A percentile compares a stretch with the other conserved stretches of the same genome.
Evolutionary conservation across 1,140 invertebrate species (phyloP).

Genomic region (Reticulitermes speratus): DNA sequence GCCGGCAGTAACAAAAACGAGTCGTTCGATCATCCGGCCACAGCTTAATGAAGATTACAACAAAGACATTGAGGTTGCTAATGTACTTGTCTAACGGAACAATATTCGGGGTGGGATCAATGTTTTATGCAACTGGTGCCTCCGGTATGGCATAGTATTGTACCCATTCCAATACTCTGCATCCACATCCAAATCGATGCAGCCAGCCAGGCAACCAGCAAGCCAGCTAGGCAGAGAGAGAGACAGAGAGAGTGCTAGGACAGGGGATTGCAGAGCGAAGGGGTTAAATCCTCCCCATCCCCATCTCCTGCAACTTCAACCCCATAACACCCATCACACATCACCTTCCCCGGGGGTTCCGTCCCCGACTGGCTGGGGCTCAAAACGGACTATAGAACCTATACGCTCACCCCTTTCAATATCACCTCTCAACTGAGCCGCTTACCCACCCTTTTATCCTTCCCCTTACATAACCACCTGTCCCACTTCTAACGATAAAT

Average conservation of each 20-base stretch:
- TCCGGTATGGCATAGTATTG: not conserved
- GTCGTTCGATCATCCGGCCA: not conserved
- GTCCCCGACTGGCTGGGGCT: not conserved
- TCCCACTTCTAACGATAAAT: not conserved
- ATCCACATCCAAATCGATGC: conserved; percentile 15
- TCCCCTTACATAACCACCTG: not conserved
- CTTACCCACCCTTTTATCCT: not conserved
- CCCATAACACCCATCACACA: not conserved
- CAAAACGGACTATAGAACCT: not conserved
- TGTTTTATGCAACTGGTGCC: conserved; percentile 14
- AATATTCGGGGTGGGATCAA: not conserved
- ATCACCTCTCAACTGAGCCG: not conserved
- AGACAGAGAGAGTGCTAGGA: not conserved
- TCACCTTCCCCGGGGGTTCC: conserved; percentile 5
- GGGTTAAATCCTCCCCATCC: not conserved
- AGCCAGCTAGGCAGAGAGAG: not conserved
- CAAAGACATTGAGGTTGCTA: not conserved
- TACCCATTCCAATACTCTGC: conserved; percentile 2
- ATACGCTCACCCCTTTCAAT: not conserved
- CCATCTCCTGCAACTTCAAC: too few species aligned
- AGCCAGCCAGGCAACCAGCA: not conserved
- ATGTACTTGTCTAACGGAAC: not conserved
- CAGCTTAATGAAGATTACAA: not conserved
- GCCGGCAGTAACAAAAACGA: not conserved
- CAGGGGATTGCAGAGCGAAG: not conserved